These are phyloP conservation scores for Leucozona laternaria DNA, from an alignment of 2,888 invertebrate genomes.

Conservation along the genomic window DNA sequence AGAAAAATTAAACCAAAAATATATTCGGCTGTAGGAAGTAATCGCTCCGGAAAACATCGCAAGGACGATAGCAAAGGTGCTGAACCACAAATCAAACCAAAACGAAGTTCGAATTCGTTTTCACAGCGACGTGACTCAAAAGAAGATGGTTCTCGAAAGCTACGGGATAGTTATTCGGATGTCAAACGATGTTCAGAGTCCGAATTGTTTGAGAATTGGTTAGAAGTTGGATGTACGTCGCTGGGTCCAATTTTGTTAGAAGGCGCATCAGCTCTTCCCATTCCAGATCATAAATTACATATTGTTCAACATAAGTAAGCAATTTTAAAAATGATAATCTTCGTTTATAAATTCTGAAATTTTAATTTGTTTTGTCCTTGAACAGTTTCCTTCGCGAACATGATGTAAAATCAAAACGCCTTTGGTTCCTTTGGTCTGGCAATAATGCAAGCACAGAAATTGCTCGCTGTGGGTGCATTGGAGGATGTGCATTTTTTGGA, in stretches of 20 bases:
- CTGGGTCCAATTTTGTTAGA: conserved; percentile 95
- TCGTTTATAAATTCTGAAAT: neutral
- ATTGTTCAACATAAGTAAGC: conserved; percentile 90
- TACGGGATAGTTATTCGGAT: conserved; percentile 81
- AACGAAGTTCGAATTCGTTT: conserved; percentile 82
- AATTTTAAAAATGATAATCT: neutral
- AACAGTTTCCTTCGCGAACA: conserved; percentile 89
- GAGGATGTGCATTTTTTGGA: conserved; percentile 97
- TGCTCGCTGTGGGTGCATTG: conserved; percentile 96
- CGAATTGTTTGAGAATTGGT: conserved; percentile 89
- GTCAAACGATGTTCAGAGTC: conserved; percentile 80
- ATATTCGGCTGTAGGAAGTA: conserved; percentile 79
- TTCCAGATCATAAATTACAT: conserved; percentile 90
- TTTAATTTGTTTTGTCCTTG: conserved; percentile 6
- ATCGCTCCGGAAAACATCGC: conserved; percentile 82
- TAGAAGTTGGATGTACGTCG: conserved; percentile 95
- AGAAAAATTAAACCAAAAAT: neutral
- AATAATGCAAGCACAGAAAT: conserved; percentile 86
- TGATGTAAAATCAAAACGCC: conserved; percentile 92
- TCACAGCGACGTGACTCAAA: conserved; percentile 82
- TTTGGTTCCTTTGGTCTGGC: conserved; percentile 97
- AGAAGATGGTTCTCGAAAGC: conserved; percentile 79
- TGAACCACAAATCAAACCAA: conserved; percentile 76
- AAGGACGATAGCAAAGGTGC: conserved; percentile 81
- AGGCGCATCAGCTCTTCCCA: conserved; percentile 92